Conservation (phyloP, 2,888 invertebrate species). For the Ormyrus labotus region DNA sequence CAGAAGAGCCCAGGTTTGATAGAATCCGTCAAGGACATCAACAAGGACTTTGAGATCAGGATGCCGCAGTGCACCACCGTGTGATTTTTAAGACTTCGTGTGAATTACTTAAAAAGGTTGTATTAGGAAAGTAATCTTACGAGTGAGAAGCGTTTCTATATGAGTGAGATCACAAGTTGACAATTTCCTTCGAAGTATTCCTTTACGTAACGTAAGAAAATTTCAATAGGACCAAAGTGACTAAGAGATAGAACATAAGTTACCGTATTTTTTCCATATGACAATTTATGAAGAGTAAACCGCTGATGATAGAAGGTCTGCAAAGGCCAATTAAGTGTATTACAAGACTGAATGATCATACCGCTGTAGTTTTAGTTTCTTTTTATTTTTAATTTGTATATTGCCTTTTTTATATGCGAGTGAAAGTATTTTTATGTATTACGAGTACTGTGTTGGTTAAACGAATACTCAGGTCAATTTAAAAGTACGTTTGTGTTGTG, state of each 20-base stretch:
- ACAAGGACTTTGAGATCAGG: constrained; percentile 43
- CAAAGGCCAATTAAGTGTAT: constrained; percentile 37
- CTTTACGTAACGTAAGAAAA: constrained; percentile 9
- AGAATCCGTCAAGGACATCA: constrained; percentile 43
- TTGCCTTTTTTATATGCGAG: constrained; percentile 19
- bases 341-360: constrained; percentile 50
- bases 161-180: constrained; percentile 16
- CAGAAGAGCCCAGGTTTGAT: constrained; percentile 12
- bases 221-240: constrained; percentile 31
- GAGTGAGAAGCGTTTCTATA: not conserved
- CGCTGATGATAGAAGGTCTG: constrained; percentile 40
- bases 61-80: constrained; percentile 56
- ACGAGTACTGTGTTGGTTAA: constrained; percentile 1
- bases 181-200: constrained; percentile 14
- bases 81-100: constrained; percentile 15
- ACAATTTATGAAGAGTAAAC: not conserved
- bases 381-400: constrained; percentile 42
- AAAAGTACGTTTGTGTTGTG: not conserved
- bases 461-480: constrained; percentile 48
- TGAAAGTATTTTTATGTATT: constrained; percentile 13
- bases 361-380: constrained; percentile 7
- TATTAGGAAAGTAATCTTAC: not conserved
- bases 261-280: constrained; percentile 1
- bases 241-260: not conserved
- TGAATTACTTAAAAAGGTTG: constrained; percentile 42